These are phyloP conservation scores for Anhinga anhinga DNA, from an alignment of 2,113 vertebrate genomes.

Conservation along the genomic window DNA sequence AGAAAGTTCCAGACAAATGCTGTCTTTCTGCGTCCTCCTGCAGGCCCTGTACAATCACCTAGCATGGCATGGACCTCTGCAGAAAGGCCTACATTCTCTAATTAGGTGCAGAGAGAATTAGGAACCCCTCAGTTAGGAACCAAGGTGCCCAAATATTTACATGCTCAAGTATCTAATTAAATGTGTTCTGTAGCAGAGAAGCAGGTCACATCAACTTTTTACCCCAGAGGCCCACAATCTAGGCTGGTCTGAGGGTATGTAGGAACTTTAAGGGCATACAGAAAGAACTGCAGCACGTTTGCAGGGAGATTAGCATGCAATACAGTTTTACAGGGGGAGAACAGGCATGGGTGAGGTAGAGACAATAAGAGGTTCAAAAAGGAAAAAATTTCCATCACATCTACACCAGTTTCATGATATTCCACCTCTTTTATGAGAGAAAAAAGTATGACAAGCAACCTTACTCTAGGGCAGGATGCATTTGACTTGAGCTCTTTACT, in stretches of 20 bases:
- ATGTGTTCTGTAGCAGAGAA: background rate
- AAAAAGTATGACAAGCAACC: background rate
- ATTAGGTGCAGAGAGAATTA: background rate
- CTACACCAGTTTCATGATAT: background rate
- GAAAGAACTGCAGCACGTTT: background rate
- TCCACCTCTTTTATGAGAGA: background rate
- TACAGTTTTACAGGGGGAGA: background rate
- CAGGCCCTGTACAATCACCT: background rate
- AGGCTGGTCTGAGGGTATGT: background rate
- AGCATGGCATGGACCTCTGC: background rate
- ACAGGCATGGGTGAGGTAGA: accelerated
- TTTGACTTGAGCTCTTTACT: background rate
- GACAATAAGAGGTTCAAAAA: background rate
- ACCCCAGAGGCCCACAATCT: background rate
- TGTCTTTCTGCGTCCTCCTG: background rate
- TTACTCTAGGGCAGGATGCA: background rate
- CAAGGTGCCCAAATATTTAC: background rate
- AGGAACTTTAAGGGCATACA: background rate
- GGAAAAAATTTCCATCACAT: background rate
- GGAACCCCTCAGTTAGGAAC: background rate
- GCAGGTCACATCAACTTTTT: background rate
- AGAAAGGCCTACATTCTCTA: background rate
- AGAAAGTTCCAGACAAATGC: background rate
- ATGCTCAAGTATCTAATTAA: background rate
- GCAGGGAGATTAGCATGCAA: background rate